Base-by-base conservation (phyloP, 2,797 vertebrate genomes). In the Streptopelia turtur region DNA sequence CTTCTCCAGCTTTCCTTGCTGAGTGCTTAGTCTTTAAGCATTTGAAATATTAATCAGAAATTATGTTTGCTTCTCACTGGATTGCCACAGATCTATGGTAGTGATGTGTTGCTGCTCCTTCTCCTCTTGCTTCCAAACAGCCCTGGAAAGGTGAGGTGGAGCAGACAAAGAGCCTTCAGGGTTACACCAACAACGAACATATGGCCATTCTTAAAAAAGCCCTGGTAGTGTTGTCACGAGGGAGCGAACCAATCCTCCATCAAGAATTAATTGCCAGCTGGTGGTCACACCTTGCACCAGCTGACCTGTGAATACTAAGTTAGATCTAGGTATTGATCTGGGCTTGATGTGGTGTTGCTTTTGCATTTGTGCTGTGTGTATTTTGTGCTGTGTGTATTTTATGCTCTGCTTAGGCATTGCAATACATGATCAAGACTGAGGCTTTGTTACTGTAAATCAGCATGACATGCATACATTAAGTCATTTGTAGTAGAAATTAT, bases 401-500 rank as follows among this genome's bases (percentile, higher is more conserved):
- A 28, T 70, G 66, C 49, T 92, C 59, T 93, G 79, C 41, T 90
- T 77, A 72, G 53, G 52, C 43, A 14, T 28, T 89, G 39, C 20
- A 17, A 59, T 53, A 83, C 78, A 35, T 66, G 35, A 57, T 83
- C 71, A 55, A 0, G 2, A 6, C 76, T 39, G 37, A 77, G 72
- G 23, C 33, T 92, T 91, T 75, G 55, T 78, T 22, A 4, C 66
- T 55, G 55, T 69, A 79, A 94, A 83, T 79, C 94, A 93, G 85
- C 78, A 83, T 24, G 66, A 53, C 21, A 23, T 41, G 39, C n/a
- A n/a, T n/a, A 47, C 56, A 5, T 47, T 35, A 81, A 72, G 43
- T 87, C 27, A 88, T 80, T 59, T 86, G 57, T 89, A 89, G 82
- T 71, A 74, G 83, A 92, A 94, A 76, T 87, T 35, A 91, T n/a